A percentile compares a stretch with the other conserved stretches of the same genome.
These are phyloP conservation scores for Rhipidura dahli DNA, from an alignment of 2,113 vertebrate genomes.

Conservation along the genomic window DNA sequence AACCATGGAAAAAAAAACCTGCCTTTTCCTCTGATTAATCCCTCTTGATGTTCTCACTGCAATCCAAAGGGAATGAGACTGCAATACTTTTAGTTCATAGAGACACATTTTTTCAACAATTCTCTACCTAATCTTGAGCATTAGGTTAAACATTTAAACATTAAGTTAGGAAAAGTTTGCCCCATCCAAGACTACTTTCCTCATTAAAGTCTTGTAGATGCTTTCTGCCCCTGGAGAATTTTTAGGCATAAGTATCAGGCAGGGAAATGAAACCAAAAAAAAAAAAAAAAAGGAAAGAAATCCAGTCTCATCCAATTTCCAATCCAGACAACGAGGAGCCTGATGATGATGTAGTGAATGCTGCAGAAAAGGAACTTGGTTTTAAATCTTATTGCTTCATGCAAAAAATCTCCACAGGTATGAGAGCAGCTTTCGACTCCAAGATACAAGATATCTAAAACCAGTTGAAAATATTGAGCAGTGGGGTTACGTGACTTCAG, in stretches of 20 bases:
- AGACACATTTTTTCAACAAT: neutral
- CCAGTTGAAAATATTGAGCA: neutral
- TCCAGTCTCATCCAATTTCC: neutral
- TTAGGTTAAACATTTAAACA: neutral
- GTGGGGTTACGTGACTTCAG: neutral
- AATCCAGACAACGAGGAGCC: slow-evolving; percentile 18
- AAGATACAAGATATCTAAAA: neutral
- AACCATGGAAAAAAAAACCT: neutral
- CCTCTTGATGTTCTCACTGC: neutral
- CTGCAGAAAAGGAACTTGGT: slow-evolving; percentile 4
- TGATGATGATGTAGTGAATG: neutral
- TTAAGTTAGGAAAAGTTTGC: neutral
- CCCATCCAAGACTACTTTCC: neutral
- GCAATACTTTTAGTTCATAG: neutral
- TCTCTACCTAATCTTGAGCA: neutral
- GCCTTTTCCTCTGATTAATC: neutral
- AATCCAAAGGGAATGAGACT: neutral
- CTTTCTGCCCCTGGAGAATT: neutral
- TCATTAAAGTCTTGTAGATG: neutral
- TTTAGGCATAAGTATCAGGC: neutral
- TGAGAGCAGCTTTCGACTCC: neutral
- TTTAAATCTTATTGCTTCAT: slow-evolving; percentile 17
- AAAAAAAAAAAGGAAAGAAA: neutral
- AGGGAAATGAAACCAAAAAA: neutral
- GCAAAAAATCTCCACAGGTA: slow-evolving; percentile 1